These are phyloP conservation scores for Saturnia pavonia DNA, from an alignment of 2,888 invertebrate species.

Conservation along the genomic window DNA sequence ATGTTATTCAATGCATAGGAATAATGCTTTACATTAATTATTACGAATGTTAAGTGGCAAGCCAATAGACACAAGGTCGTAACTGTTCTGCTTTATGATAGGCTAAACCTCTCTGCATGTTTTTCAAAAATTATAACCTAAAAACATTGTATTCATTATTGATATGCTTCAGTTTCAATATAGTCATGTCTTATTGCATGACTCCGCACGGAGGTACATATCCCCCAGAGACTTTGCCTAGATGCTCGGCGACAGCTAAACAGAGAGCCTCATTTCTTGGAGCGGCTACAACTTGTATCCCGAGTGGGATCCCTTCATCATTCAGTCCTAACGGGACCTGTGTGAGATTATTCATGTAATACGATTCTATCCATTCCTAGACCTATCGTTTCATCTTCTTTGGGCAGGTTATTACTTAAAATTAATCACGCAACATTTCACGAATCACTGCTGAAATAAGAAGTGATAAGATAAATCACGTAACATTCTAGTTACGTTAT, in stretches of 20 bases:
- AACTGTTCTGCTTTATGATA: too few species aligned
- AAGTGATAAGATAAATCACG: not conserved
- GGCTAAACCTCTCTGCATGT: too few species aligned
- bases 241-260: constrained; percentile 86
- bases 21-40: too few species aligned
- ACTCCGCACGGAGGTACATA: constrained; percentile 82
- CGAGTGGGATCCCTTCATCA: constrained; percentile 87
- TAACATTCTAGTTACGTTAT: not conserved
- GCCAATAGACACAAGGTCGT: too few species aligned
- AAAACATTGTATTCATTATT: not conserved
- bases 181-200: not conserved
- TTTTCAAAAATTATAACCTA: too few species aligned
- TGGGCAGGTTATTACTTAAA: not conserved
- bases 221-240: constrained; percentile 87
- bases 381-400: not conserved
- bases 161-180: not conserved
- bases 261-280: constrained; percentile 87
- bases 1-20: too few species aligned
- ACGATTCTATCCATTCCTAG: not conserved
- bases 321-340: constrained; percentile 90
- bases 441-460: not conserved
- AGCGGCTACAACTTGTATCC: constrained; percentile 89
- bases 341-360: not conserved
- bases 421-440: not conserved
- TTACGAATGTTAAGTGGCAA: too few species aligned